Evolutionary conservation across 2,113 vertebrate species (phyloP).

Genomic region (Ctenomys sociabilis): DNA sequence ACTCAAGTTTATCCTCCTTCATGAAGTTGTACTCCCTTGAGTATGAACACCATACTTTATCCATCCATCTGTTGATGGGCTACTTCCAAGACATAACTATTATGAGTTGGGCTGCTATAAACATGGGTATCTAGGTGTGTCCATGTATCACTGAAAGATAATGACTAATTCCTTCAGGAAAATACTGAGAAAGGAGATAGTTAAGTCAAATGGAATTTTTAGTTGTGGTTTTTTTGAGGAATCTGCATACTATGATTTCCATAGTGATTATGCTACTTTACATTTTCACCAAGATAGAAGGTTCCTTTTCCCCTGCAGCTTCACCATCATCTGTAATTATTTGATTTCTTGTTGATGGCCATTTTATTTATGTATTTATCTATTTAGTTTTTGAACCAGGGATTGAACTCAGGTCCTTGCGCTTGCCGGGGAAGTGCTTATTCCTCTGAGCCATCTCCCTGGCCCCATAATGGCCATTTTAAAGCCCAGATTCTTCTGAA

Average conservation of each 20-base stretch:
- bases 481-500: not conserved
- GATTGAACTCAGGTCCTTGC: too few species aligned
- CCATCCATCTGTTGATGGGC: not conserved
- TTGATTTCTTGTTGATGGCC: not conserved
- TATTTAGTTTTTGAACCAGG: too few species aligned
- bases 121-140: not conserved
- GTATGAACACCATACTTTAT: not conserved
- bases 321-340: not conserved
- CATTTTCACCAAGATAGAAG: not conserved
- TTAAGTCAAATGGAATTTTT: not conserved
- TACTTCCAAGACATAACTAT: not conserved
- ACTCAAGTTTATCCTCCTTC: not conserved
- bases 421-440: too few species aligned
- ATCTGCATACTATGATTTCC: not conserved
- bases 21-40: not conserved
- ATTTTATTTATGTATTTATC: too few species aligned
- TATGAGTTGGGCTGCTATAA: not conserved
- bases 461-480: too few species aligned
- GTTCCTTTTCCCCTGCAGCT: not conserved
- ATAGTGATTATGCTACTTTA: not conserved
- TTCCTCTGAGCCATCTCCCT: too few species aligned
- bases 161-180: not conserved
- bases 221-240: not conserved
- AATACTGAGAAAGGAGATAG: not conserved
- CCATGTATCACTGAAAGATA: not conserved